Percentiles rank a stretch among this genome's conserved stretches.
Evolutionary conservation across 2,797 vertebrate genomes (phyloP).

Genomic region (Neomorphus geoffroyi): DNA sequence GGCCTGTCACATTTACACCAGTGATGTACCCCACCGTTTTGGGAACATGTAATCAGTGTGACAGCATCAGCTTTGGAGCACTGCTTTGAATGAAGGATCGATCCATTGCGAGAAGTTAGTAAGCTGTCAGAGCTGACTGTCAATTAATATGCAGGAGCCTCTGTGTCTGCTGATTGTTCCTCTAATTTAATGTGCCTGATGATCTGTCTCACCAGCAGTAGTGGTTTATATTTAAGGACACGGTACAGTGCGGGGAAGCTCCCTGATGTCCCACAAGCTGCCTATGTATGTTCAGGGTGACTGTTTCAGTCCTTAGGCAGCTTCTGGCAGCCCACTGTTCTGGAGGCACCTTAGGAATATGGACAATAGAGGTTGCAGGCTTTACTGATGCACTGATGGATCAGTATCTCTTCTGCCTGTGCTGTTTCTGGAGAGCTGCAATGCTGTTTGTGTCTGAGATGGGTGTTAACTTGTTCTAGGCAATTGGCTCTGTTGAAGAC

Average conservation of each 20-base stretch:
- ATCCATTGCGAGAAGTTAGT: neutral
- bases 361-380: neutral
- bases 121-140: neutral
- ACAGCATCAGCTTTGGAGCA: neutral
- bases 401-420: neutral
- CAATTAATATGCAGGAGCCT: constrained; percentile 10
- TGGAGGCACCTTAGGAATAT: neutral
- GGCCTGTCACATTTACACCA: neutral
- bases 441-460: neutral
- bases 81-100: neutral
- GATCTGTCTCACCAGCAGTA: neutral
- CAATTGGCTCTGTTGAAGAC: neutral
- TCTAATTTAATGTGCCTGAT: neutral
- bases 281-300: neutral
- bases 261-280: neutral
- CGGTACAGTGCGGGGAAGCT: neutral
- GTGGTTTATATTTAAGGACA: neutral
- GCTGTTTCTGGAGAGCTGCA: neutral
- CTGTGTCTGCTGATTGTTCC: constrained; percentile 26
- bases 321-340: fast-evolving
- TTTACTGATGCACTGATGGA: neutral
- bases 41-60: neutral
- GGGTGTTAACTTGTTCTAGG: neutral
- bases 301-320: neutral
- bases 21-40: neutral